These are phyloP conservation scores for Aethina tumida DNA, from an alignment of 1,140 invertebrate genomes.

Conservation along the genomic window DNA sequence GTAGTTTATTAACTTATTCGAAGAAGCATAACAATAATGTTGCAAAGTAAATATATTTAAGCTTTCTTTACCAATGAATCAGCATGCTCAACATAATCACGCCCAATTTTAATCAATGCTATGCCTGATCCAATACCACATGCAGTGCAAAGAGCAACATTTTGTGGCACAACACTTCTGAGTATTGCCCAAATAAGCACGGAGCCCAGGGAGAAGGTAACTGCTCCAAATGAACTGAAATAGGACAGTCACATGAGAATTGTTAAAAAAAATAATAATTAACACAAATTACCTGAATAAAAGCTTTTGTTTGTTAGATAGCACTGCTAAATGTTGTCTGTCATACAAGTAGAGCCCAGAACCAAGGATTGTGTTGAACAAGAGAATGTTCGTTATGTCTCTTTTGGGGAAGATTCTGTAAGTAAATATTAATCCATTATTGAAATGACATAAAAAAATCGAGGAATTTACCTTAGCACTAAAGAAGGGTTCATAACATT, in stretches of 20 bases:
- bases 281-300: conserved; percentile 42
- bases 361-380: conserved; percentile 46
- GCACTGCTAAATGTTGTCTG: conserved; percentile 44
- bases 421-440: no score
- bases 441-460: conserved; percentile 1
- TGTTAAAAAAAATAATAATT: conserved; percentile 9
- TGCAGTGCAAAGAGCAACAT: conserved; percentile 46
- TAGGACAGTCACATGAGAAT: conserved; percentile 6
- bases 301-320: conserved; percentile 36
- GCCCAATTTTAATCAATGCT: conserved; percentile 47
- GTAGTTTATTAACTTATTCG: no score
- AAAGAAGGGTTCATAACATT: conserved; percentile 59
- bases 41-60: no score
- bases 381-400: conserved; percentile 48
- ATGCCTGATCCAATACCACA: conserved; percentile 50
- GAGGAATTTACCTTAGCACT: conserved; percentile 40
- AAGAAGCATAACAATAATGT: no score
- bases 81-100: conserved; percentile 41
- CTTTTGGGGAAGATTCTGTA: conserved; percentile 47
- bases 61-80: conserved; percentile 26
- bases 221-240: conserved; percentile 49
- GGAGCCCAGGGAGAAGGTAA: conserved; percentile 61
- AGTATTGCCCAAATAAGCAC: conserved; percentile 62
- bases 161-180: conserved; percentile 53
- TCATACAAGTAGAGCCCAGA: conserved; percentile 53